phyloP scores from a whole-genome alignment of 2,888 invertebrate species.

The Stenotaenia linearis region DNA sequence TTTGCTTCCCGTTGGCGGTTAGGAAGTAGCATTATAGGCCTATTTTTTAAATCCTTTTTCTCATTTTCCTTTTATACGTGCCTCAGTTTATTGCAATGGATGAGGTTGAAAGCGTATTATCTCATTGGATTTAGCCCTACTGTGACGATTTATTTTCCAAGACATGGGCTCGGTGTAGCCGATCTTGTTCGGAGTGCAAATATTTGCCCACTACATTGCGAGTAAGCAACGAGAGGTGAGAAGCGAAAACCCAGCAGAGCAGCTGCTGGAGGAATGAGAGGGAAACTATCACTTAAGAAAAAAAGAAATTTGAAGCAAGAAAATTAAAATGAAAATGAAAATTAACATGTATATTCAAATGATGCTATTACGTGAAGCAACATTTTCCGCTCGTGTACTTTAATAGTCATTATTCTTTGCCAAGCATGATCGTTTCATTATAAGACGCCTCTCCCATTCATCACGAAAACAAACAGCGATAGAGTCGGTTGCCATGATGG shows the following conservation, averaged over 20 bases:
- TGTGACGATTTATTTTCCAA: not conserved
- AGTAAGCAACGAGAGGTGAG: not conserved
- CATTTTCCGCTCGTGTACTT: conserved; percentile 6
- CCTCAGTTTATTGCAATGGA: not conserved
- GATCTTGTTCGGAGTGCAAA: not conserved
- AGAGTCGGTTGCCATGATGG: conserved; percentile 12
- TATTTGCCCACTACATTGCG: conserved; percentile 2
- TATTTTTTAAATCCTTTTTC: not conserved
- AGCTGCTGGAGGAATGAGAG: not conserved
- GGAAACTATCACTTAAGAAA: not conserved
- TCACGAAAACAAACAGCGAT: conserved; percentile 14
- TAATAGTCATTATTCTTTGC: conserved; percentile 11
- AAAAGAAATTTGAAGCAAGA: not conserved
- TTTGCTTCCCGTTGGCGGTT: not conserved
- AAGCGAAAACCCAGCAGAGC: not conserved
- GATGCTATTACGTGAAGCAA: not conserved
- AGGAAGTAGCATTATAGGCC: not conserved
- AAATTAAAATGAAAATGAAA: not conserved
- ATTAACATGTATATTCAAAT: not conserved
- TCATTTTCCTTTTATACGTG: not conserved
- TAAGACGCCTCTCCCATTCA: conserved; percentile 8
- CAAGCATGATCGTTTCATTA: conserved; percentile 14
- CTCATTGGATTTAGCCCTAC: not conserved
- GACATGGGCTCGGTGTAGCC: not conserved
- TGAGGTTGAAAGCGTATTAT: not conserved